These are phyloP conservation scores for Cosmorhoe ocellata DNA, from an alignment of 2,888 invertebrate genomes.

Conservation along the genomic window DNA sequence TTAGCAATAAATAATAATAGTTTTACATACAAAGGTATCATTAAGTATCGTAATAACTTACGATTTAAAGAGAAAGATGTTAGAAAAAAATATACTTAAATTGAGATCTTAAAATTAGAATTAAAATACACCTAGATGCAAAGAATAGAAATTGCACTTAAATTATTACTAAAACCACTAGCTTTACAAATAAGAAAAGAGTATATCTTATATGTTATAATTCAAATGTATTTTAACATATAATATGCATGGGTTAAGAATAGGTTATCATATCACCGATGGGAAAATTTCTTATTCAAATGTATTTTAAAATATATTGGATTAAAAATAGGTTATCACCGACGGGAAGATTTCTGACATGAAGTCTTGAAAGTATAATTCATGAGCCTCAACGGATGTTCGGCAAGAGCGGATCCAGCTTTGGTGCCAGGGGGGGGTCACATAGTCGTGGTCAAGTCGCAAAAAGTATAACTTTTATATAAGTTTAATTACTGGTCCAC, in stretches of 20 bases:
- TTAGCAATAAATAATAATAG: background rate
- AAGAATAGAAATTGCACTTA: slow-evolving; percentile 6
- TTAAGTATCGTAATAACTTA: background rate
- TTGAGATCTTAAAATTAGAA: slow-evolving; percentile 11
- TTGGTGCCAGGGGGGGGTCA: no score
- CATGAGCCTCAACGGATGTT: background rate
- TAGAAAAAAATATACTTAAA: background rate
- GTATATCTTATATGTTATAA: no score
- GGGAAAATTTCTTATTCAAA: no score
- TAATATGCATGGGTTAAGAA: no score
- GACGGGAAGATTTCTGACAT: no score
- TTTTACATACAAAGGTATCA: background rate
- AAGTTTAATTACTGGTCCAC: no score
- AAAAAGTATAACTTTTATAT: no score
- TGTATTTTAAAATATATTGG: no score
- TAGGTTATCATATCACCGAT: no score
- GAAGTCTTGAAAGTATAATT: no score
- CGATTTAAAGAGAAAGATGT: slow-evolving; percentile 2
- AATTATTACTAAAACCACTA: background rate
- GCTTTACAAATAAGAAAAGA: background rate
- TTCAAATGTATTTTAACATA: background rate
- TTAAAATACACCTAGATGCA: background rate
- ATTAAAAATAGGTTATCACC: background rate
- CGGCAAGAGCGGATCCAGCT: no score
- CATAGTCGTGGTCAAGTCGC: no score